Conservation (phyloP, 2,113 vertebrate species). For the Orycteropus afer region DNA sequence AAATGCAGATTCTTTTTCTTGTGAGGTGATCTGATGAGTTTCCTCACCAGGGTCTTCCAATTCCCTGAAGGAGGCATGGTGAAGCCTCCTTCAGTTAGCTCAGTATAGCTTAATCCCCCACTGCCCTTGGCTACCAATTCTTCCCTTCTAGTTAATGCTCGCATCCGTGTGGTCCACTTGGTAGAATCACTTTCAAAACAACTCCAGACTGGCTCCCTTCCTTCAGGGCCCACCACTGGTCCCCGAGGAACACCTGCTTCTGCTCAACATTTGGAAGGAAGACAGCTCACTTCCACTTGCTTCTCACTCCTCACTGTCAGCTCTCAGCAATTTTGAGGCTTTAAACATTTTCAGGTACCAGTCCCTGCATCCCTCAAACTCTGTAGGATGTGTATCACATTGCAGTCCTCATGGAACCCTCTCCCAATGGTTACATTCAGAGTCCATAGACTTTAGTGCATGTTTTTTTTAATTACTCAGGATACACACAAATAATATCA, state of each 20-base stretch:
- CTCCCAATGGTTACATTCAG: neutral
- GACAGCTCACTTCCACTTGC: neutral
- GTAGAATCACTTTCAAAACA: neutral
- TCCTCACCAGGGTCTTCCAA: neutral
- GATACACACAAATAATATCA: neutral
- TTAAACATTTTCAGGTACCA: neutral
- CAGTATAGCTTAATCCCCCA: accelerated
- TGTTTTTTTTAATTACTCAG: neutral
- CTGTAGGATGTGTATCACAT: neutral
- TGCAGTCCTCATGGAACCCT: neutral
- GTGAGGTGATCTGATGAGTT: neutral
- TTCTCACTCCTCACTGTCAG: accelerated
- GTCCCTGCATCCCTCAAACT: neutral
- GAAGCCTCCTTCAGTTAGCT: neutral
- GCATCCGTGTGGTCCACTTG: neutral
- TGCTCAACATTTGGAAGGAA: neutral
- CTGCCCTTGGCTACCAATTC: accelerated
- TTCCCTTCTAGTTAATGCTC: neutral
- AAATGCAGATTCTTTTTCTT: neutral
- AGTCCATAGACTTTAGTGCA: neutral
- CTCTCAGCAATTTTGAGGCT: neutral
- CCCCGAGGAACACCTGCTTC: neutral
- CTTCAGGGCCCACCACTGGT: neutral
- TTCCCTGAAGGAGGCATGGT: neutral
- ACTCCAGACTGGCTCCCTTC: neutral